Conservation (phyloP, 1,140 invertebrate genomes). For the Trinorchestia longiramus region DNA sequence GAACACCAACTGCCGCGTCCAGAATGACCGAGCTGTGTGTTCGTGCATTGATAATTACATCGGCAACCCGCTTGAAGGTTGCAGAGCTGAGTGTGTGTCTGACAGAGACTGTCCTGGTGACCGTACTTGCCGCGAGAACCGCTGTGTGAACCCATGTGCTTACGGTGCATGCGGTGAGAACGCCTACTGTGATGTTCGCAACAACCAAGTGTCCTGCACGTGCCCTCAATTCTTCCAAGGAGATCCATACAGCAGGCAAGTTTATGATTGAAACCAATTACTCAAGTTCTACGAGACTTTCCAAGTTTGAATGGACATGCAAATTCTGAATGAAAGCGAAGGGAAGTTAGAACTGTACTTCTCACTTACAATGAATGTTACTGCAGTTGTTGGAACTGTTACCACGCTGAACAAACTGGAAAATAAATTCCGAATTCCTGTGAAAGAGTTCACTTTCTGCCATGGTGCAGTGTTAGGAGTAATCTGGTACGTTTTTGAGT, state of each 20-base stretch:
- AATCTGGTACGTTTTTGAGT: too few species aligned
- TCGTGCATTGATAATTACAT: conserved; percentile 76
- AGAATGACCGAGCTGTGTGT: conserved; percentile 64
- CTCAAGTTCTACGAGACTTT: neutral
- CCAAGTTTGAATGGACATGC: too few species aligned
- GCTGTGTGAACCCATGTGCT: conserved; percentile 69
- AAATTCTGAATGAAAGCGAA: too few species aligned
- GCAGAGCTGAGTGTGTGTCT: conserved; percentile 67
- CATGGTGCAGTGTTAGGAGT: too few species aligned
- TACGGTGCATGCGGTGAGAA: conserved; percentile 71
- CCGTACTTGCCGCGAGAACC: conserved; percentile 68
- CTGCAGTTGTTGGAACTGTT: too few species aligned
- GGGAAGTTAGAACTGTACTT: too few species aligned
- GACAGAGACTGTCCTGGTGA: conserved; percentile 68
- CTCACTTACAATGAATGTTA: too few species aligned
- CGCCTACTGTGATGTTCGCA: conserved; percentile 67
- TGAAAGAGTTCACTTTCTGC: too few species aligned
- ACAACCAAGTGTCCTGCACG: conserved; percentile 67
- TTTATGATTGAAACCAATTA: neutral
- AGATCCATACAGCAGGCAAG: conserved; percentile 63
- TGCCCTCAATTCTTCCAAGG: conserved; percentile 68
- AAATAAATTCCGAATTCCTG: too few species aligned
- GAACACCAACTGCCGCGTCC: conserved; percentile 73
- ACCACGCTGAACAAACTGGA: too few species aligned
- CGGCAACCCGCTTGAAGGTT: conserved; percentile 76